These are phyloP conservation scores for Hoplodrina ambigua DNA, from an alignment of 2,888 invertebrate genomes.

Conservation along the genomic window DNA sequence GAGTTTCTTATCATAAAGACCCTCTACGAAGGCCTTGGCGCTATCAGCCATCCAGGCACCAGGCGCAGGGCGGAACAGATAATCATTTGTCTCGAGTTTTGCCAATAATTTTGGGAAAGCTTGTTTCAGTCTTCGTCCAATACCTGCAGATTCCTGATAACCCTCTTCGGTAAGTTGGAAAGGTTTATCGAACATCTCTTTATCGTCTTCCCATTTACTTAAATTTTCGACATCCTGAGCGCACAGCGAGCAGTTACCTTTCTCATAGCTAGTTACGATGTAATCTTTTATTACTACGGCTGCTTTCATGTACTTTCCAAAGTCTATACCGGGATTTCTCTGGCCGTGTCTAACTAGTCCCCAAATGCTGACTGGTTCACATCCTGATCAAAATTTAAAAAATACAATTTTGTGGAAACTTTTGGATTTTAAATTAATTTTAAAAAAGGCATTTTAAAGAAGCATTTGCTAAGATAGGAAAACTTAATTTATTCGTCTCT, in stretches of 20 bases:
- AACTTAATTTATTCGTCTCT: too few species aligned
- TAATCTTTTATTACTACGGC: conserved; percentile 74
- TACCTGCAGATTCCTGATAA: conserved; percentile 91
- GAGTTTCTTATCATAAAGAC: conserved; percentile 72
- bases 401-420: not conserved
- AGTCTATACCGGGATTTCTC: conserved; percentile 70
- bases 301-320: conserved; percentile 72
- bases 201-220: conserved; percentile 72
- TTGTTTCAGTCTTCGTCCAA: conserved; percentile 85
- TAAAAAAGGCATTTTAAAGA: not conserved
- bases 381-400: conserved; percentile 68
- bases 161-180: conserved; percentile 81
- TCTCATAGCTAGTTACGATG: conserved; percentile 74
- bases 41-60: conserved; percentile 90
- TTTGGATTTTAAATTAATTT: not conserved
- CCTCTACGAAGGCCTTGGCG: conserved; percentile 91
- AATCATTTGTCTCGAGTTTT: conserved; percentile 83
- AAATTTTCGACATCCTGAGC: conserved; percentile 84
- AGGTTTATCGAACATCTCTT: conserved; percentile 72
- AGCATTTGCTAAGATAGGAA: too few species aligned
- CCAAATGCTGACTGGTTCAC: conserved; percentile 82
- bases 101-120: conserved; percentile 83
- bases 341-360: conserved; percentile 79
- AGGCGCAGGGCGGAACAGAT: conserved; percentile 90
- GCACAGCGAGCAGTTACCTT: conserved; percentile 80